These are phyloP conservation scores for Gobio occitaniae DNA, from an alignment of 2,797 vertebrate species.

Conservation along the genomic window DNA sequence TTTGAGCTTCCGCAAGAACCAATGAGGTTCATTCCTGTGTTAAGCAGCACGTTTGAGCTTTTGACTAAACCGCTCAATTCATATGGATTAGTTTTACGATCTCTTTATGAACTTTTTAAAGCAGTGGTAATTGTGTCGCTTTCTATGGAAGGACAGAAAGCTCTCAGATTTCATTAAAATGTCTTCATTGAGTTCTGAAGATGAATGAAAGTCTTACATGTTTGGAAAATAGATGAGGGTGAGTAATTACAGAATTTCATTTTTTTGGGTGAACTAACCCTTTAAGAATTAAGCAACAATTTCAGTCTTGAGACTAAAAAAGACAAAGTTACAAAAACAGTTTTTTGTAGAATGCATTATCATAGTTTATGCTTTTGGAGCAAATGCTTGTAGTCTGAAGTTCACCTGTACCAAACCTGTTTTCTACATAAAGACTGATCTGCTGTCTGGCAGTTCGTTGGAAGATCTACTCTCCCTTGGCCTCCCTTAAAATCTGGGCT, in stretches of 20 bases:
- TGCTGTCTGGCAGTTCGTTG: slow-evolving; percentile 25
- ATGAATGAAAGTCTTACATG: too few relatives aligned
- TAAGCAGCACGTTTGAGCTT: too few relatives aligned
- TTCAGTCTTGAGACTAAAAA: not conserved
- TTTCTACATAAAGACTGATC: slow-evolving; percentile 5
- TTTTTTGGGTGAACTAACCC: not conserved
- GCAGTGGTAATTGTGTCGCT: too few relatives aligned
- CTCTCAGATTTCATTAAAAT: too few relatives aligned
- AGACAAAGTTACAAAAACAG: not conserved
- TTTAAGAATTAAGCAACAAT: not conserved
- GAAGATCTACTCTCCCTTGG: slow-evolving; percentile 1
- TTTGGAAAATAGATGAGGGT: too few relatives aligned
- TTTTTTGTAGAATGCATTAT: not conserved
- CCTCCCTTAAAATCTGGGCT: slow-evolving; percentile 29
- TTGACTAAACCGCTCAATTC: too few relatives aligned
- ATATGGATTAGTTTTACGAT: too few relatives aligned
- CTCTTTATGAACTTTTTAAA: too few relatives aligned
- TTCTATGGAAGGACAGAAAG: too few relatives aligned
- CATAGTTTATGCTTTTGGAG: not conserved
- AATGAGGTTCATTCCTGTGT: too few relatives aligned
- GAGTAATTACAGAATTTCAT: not conserved
- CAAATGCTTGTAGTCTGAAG: slow-evolving; percentile 2
- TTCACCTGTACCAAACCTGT: slow-evolving; percentile 23
- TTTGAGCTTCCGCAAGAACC: too few relatives aligned
- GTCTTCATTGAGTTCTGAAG: too few relatives aligned